Evolutionary conservation across 2,888 invertebrate genomes (phyloP), one percentile per base, ranked within the genome.

Genomic region (Nasonia oneida): DNA sequence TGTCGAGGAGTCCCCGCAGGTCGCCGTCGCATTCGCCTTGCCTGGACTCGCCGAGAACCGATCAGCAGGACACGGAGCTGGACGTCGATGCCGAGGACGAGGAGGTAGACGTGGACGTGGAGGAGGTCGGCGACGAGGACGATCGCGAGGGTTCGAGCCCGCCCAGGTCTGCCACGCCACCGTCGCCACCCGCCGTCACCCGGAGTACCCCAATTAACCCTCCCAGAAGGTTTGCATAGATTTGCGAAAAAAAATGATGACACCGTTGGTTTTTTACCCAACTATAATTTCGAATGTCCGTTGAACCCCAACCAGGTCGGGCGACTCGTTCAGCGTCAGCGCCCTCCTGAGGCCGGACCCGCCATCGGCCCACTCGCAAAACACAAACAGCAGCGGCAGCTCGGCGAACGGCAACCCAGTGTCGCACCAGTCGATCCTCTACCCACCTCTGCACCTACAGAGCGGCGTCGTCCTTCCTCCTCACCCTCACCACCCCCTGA

Each of bases 321-420:
- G 90, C 47, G 97, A 97, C 94, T 95, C 96, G 39, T 98, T 97
- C 93, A 97, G 97, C 82, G 97, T 98, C 67, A 97, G 96, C 88
- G 97, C 97, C 0, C 94, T 98, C 57, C 93, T 98, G 75, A 95
- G 97, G 93, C 97, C 97, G 83, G 97, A 97, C 91, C 96, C 96
- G 70, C 97, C 96, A 33, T 94, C 95, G 92, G 94, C 95, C 6
- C 95, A 95, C 88, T 94, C 95, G 0, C 92, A 92, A 87, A 88
- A 39, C 15, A 39, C 61, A n/a, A 74, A 23, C 92, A 8, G 90
- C 93, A 85, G 95, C 95, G 73, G 39, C 10, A 37, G 15, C 6
- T 23, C 39, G 2, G 29, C 76, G 29, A 90, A 95, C 95, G 89
- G 81, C 86, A 39, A 94, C 94, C 88, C 93, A 94, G 87, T 93